Conservation (phyloP, 2,797 vertebrate species). For the Neosalanx taihuensis region DNA sequence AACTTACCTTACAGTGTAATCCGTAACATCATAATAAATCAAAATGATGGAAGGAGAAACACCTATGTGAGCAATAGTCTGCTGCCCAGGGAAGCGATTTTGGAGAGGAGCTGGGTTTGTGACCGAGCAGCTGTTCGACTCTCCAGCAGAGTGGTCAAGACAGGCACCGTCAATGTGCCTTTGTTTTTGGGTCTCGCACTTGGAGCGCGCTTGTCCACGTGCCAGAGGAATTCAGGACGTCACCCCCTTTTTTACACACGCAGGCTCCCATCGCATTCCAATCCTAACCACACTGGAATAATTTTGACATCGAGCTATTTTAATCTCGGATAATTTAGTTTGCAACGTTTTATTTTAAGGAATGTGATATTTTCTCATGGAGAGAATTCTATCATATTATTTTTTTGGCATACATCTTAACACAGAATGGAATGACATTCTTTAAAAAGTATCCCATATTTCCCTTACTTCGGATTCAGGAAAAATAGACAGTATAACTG, state of each 20-base stretch:
- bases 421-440: too few species aligned
- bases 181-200: slow-evolving; percentile 85
- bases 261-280: slow-evolving; percentile 10
- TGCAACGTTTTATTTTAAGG: too few species aligned
- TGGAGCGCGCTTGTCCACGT: slow-evolving; percentile 61
- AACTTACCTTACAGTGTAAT: slow-evolving; percentile 2
- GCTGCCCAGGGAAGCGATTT: not conserved
- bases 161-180: slow-evolving; percentile 85
- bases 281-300: not conserved
- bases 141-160: slow-evolving; percentile 40
- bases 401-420: too few species aligned
- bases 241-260: slow-evolving; percentile 48
- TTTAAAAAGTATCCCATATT: too few species aligned
- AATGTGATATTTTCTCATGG: too few species aligned
- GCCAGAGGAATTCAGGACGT: slow-evolving; percentile 51
- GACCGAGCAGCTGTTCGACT: slow-evolving; percentile 42
- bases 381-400: too few species aligned
- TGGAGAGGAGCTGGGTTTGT: slow-evolving; percentile 25
- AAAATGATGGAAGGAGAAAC: not conserved
- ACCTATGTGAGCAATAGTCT: not conserved
- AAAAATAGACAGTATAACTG: too few species aligned
- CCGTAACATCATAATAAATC: not conserved
- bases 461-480: too few species aligned
- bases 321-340: too few species aligned
- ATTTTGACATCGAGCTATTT: too few species aligned